Evolutionary conservation across 2,888 invertebrate species (phyloP).

Genomic region (Aradus depressus): DNA sequence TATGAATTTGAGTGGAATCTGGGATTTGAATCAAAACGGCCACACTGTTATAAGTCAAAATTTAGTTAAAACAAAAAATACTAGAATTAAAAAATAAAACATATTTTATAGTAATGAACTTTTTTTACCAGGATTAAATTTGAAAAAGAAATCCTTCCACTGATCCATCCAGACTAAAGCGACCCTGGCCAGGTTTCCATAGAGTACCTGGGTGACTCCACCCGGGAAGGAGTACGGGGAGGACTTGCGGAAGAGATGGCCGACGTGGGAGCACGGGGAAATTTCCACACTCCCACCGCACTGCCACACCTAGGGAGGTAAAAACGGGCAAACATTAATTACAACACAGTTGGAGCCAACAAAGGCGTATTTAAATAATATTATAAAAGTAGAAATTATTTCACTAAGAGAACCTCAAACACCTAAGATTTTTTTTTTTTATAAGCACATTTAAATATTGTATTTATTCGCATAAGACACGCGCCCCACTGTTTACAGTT

Average conservation of each 20-base stretch:
- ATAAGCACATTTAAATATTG: no score
- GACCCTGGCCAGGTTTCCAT: slow-evolving; percentile 81
- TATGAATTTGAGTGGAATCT: no score
- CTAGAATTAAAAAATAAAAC: no score
- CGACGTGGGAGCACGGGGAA: slow-evolving; percentile 85
- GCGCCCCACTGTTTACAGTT: no score
- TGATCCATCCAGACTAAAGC: slow-evolving; percentile 98
- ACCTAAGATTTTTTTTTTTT: no score
- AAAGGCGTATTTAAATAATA: no score
- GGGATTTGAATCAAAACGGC: neutral
- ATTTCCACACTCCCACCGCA: slow-evolving; percentile 87
- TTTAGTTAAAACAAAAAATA: neutral
- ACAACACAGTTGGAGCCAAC: neutral
- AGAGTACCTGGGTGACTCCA: slow-evolving; percentile 76
- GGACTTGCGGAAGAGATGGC: slow-evolving; percentile 81
- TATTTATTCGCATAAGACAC: no score
- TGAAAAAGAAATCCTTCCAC: slow-evolving; percentile 85
- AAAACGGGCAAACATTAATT: neutral
- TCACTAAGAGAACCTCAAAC: no score
- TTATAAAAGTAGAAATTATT: no score
- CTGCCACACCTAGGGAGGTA: slow-evolving; percentile 60
- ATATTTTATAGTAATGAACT: no score
- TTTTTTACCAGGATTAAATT: slow-evolving; percentile 55
- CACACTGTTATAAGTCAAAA: no score
- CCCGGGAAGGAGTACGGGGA: slow-evolving; percentile 94